Evolutionary conservation across 1,140 invertebrate species (phyloP), one percentile per base, ranked within the genome.

Genomic region (Atta texana): DNA sequence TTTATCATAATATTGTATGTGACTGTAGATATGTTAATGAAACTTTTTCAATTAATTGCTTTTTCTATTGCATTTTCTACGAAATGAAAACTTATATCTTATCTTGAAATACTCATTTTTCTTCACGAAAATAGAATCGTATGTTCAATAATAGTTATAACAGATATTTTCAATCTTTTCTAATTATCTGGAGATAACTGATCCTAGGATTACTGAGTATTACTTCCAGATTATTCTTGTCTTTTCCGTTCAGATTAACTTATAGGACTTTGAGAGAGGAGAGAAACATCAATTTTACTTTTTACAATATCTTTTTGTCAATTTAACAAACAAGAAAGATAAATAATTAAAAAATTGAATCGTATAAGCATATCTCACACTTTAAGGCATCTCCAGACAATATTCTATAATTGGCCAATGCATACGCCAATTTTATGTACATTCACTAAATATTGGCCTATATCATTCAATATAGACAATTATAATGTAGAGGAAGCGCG

Each of bases 31-130:
- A 21, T 10, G 3, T 76, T 44, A 61, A 76, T 61, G 14, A 24
- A 44, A 3, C 14, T 61, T 34, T 53, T 21, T 28, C 2, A 2
- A 61, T 28, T 63, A 55, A 49, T 49, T 61, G 3, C 31, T 57
- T 72, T 71, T 72, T 10, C 16, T 28, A 72, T 18, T 16, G 39
- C 14, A 8, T 64, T 66, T 39, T 66, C 31, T 51, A 24, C 24
- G 6, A 69, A 28, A 71, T 51, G 2, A 72, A 53, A 72, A 72
- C 2, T 28, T 72, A 6, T 51, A 49, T 71, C 6, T 72, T 68
- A 44, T 39, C 24, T 0, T 44, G 0, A 21, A 14, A 51, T 53
- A 51, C 18, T 34, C 7, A 64, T 51, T 55, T 74, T 53, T 31
- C 16, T 16, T 51, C n/a, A 24, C 44, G 5, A 49, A 74, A 74